Percentiles rank a stretch among this genome's conserved stretches.
Conservation (phyloP, 2,113 vertebrate genomes). For the Orcinus orca region DNA sequence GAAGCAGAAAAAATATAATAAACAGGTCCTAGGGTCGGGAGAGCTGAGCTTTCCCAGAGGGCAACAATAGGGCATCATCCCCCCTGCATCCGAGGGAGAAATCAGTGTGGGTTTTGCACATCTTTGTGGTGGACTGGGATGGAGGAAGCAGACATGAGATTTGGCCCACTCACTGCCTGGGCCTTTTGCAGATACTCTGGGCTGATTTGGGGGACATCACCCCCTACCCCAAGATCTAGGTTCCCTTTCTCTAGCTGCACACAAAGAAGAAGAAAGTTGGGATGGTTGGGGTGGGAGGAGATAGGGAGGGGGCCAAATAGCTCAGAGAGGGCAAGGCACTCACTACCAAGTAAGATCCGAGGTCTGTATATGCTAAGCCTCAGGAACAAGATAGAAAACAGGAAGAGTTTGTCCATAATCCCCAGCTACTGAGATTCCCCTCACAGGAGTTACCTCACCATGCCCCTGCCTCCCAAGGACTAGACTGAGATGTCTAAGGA, state of each 20-base stretch:
- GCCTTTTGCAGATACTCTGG: neutral
- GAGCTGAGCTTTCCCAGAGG: neutral
- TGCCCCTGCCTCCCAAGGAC: neutral
- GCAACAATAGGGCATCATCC: neutral
- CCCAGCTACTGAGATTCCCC: neutral
- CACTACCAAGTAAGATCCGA: constrained; percentile 40
- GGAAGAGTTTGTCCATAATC: neutral
- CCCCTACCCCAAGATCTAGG: neutral
- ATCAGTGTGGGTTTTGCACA: neutral
- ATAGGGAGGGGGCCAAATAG: neutral
- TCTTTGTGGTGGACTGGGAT: neutral
- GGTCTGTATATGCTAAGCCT: constrained; percentile 20
- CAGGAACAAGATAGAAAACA: neutral
- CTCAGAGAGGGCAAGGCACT: constrained; percentile 51
- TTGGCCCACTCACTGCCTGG: neutral
- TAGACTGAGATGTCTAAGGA: neutral
- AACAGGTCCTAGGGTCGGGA: neutral
- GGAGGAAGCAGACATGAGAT: neutral
- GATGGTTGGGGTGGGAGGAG: too few relatives aligned
- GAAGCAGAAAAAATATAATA: neutral
- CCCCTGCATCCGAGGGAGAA: neutral
- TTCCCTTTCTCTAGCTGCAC: neutral
- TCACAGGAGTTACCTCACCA: too few relatives aligned
- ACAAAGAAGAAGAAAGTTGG: neutral
- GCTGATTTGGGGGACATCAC: neutral